Base-by-base conservation (phyloP, 2,113 vertebrate genomes). In the Chauna torquata region DNA sequence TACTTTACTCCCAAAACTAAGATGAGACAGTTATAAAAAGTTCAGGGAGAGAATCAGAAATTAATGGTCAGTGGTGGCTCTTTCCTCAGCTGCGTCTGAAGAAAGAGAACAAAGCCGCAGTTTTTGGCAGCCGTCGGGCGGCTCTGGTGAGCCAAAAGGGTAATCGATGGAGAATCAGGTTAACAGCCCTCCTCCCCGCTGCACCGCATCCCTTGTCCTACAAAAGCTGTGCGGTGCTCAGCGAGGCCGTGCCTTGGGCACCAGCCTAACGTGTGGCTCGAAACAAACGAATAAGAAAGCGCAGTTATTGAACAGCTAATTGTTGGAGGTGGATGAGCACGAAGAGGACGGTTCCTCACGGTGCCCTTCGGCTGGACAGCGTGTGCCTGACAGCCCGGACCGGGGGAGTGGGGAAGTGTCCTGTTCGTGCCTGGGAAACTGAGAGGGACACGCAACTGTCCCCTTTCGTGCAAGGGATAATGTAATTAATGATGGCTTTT, bases 271-370 rank as follows among this genome's bases (percentile, higher is more conserved):
- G 82, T 88, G 93, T 92, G 85, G 52, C 77, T 87, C 89, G 44
- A 61, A 97, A 71, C 69, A 94, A 89, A 79, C 76, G 86, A 94
- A 93, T 19, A 25, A 50, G 24, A 50, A 50, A 27, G 74, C 59
- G 91, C 78, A 70, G 55, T 91, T 96, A 79, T 28, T 84, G 89
- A 95, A 81, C 92, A 81, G 79, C 77, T 82, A 57, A 86, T 88
- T 74, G 66, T 83, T 64, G 16, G 75, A n/a, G 84, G 94, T 81
- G 83, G 96, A 81, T 94, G 76, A 88, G 40, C 76, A 75, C 84
- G 88, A 90, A 52, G 69, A 86, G 50, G 87, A 64, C 76, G 68
- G 44, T 87, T 88, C 50, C 50, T 52, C 50, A 27, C 24, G 24
- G 50, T 52, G 50, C 50, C 50, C 50, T 52, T 25, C 23, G 23